Evolutionary conservation across 2,797 vertebrate species (phyloP).

Genomic region (Hypotaenidia okinawae): DNA sequence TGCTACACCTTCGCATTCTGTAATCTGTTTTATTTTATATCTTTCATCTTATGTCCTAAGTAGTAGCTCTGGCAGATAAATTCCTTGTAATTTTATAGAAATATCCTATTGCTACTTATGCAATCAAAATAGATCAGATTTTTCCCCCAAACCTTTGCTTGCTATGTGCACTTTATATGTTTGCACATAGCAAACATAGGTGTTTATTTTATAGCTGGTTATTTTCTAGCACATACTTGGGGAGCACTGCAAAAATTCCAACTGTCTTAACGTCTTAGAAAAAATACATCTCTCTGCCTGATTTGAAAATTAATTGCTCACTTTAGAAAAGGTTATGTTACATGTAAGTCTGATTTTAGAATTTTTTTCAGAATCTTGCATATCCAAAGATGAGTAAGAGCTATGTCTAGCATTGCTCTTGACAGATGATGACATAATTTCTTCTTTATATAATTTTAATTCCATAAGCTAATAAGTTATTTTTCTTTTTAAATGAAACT

Average conservation of each 20-base stretch:
- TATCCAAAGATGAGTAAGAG: background rate
- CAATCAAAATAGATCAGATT: background rate
- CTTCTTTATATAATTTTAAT: background rate
- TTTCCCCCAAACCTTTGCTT: background rate
- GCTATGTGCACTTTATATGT: background rate
- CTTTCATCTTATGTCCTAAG: background rate
- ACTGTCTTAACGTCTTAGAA: background rate
- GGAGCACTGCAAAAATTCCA: background rate
- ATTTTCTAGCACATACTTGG: background rate
- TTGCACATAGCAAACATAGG: too few species aligned
- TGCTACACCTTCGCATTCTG: background rate
- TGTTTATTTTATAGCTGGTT: background rate
- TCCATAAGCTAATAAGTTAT: background rate
- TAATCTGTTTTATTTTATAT: background rate
- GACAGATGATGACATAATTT: background rate
- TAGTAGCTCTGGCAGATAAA: background rate
- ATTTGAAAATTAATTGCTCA: background rate
- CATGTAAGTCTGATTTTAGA: background rate
- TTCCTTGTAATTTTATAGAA: background rate
- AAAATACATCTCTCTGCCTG: background rate
- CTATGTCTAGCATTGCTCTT: background rate
- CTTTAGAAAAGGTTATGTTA: background rate
- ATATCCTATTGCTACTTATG: background rate
- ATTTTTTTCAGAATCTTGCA: background rate
- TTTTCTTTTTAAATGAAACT: constrained; percentile 10